Evolutionary conservation across 2,797 vertebrate species (phyloP), one percentile per base, ranked within the genome.

Genomic region (Heterohyrax brucei): DNA sequence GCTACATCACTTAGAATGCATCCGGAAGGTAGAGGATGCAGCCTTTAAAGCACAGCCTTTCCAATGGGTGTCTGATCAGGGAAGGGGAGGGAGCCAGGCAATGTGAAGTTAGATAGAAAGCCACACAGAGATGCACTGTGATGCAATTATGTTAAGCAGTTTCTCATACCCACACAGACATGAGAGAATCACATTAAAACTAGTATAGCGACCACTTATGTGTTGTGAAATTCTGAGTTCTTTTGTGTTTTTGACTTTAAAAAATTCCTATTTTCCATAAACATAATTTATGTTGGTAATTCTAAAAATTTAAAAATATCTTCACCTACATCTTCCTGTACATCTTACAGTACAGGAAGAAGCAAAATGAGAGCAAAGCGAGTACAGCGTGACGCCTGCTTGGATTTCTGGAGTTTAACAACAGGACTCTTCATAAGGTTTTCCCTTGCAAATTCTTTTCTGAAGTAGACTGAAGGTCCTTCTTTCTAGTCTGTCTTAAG

Each of bases 371-470:
- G 3, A 0, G 8, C 28, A n/a, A 48, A 44, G 59, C 19, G 26
- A 64, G 48, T 1, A 12, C 1, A 50, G n/a, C 14, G 7, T 7
- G 39, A 16, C 0, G 1, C 5, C 1, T 0, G 18, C 46, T 48
- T 10, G 10, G 30, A 21, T 50, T 21, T 22, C 10, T 10, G 4
- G 33, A 30, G n/a, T 48, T 33, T 10, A 1, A 4, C 4, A n/a
- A 9, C 0, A 21, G 53, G 39, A 39, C 39, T 39, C 39, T 39
- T 39, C 39, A 39, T 39, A 39, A 39, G 39, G 39, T 39, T 39
- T 39, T 39, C 39, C 39, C 39, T 39, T 39, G 39, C 39, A 39
- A 39, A 39, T 39, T 39, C 39, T 39, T 39, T 39, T 39, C 39
- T 39, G 39, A 39, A 39, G 39, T 39, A 39, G 39, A 39, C 39